Percentiles rank a stretch among this genome's conserved stretches.
Conservation (phyloP, 2,797 vertebrate genomes). For the Labeo calbasu region DNA sequence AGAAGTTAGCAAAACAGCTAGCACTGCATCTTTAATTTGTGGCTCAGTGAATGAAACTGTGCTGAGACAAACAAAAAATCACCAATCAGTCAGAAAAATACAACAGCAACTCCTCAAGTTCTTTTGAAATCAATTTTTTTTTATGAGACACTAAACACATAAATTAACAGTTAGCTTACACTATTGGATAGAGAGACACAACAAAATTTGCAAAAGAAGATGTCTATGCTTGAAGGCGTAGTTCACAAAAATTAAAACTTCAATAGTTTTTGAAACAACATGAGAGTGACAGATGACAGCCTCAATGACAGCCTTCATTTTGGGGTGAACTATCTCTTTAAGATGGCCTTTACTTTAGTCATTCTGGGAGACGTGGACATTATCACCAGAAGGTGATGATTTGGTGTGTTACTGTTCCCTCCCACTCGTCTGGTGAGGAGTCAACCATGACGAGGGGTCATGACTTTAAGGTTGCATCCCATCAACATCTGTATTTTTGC, state of each 20-base stretch:
- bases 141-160: neutral
- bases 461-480: constrained; percentile 24
- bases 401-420: neutral
- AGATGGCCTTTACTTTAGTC: neutral
- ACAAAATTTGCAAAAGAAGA: no score
- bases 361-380: constrained; percentile 24
- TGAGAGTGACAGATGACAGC: neutral
- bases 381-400: constrained; percentile 32
- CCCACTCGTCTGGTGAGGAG: constrained; percentile 6
- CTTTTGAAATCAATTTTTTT: neutral
- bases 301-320: neutral
- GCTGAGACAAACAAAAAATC: neutral
- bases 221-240: neutral
- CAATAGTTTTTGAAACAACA: neutral
- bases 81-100: neutral
- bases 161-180: neutral
- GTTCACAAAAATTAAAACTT: neutral
- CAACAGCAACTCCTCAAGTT: neutral
- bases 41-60: neutral
- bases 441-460: neutral
- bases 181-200: neutral
- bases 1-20: constrained; percentile 1
- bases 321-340: neutral
- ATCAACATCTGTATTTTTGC: constrained; percentile 7
- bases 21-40: neutral